Evolutionary conservation across 2,797 vertebrate species (phyloP).

Genomic region (Acomys russatus): DNA sequence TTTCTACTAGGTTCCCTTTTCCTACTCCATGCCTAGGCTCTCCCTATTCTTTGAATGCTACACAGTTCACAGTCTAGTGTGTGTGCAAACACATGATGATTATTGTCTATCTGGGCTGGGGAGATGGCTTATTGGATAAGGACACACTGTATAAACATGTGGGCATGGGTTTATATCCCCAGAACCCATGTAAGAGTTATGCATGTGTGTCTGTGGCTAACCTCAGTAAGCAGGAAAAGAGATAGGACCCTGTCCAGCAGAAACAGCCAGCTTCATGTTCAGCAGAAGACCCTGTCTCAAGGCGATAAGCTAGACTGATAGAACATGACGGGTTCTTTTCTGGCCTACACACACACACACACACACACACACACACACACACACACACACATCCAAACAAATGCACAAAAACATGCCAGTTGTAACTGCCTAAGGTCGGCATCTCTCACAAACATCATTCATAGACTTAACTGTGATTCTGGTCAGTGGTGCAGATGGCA

Average conservation of each 20-base stretch:
- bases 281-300: neutral
- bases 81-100: neutral
- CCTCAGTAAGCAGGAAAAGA: neutral
- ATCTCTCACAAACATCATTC: neutral
- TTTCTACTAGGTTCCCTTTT: neutral
- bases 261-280: neutral
- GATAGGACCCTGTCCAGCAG: neutral
- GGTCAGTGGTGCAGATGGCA: neutral
- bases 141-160: neutral
- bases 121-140: neutral
- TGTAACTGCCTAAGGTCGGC: neutral
- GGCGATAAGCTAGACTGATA: neutral
- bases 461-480: neutral
- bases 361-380: neutral
- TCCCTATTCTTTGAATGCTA: neutral
- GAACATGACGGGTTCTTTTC: neutral
- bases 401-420: neutral
- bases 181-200: neutral
- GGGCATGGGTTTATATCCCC: neutral
- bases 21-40: neutral
- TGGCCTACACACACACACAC: neutral
- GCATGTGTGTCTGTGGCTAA: neutral
- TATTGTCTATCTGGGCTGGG: neutral
- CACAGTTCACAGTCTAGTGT: neutral
- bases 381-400: neutral